Evolutionary conservation across 2,797 vertebrate genomes (phyloP).

Genomic region (Merluccius polli): DNA sequence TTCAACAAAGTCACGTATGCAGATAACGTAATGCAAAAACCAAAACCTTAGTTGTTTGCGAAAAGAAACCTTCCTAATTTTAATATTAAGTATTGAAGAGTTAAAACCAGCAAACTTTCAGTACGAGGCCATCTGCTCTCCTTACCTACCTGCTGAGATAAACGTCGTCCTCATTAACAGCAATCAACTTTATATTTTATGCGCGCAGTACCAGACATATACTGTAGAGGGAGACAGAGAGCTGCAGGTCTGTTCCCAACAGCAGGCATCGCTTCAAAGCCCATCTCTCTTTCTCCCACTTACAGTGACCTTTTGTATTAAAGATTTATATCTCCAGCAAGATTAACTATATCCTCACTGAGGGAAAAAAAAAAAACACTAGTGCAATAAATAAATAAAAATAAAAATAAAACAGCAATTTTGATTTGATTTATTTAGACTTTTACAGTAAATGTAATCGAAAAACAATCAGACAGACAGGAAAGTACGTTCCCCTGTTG

Average conservation of each 20-base stretch:
- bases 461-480: neutral
- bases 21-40: too few species aligned
- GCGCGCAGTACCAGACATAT: constrained; percentile 21
- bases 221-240: constrained; percentile 65
- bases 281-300: constrained; percentile 22
- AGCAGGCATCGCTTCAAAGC: constrained; percentile 5
- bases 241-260: constrained; percentile 10
- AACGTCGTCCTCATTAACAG: neutral
- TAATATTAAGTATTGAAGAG: too few species aligned
- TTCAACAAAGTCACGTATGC: neutral
- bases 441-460: neutral
- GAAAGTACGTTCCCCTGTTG: neutral
- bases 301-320: constrained; percentile 50
- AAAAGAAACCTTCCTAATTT: too few species aligned
- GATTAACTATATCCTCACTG: constrained; percentile 35
- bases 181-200: neutral
- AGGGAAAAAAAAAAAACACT: constrained; percentile 33
- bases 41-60: too few species aligned
- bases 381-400: constrained; percentile 8
- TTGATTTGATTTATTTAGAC: neutral
- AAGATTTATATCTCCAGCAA: constrained; percentile 49
- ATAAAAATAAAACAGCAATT: neutral
- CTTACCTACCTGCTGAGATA: neutral
- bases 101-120: too few species aligned
- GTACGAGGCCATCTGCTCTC: too few species aligned